phyloP scores from a whole-genome alignment of 2,888 invertebrate genomes.

The Eilema sororculum region DNA sequence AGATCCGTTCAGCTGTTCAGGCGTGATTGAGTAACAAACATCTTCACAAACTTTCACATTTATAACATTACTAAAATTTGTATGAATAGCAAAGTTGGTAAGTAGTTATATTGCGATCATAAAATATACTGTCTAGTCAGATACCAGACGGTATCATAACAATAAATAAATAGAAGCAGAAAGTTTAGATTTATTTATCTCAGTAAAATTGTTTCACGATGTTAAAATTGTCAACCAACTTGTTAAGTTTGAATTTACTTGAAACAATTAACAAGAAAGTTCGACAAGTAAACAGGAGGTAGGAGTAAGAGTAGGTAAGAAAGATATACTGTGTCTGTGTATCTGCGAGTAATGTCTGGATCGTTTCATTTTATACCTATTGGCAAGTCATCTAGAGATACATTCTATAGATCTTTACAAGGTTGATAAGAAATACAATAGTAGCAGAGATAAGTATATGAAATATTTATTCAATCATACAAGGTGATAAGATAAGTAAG shows the following conservation, averaged over 20 bases:
- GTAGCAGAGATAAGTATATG: no score
- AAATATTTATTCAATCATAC: no score
- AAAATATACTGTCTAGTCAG: conserved; percentile 16
- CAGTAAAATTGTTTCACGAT: conserved; percentile 4
- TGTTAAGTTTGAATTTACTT: conserved; percentile 16
- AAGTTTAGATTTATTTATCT: conserved; percentile 13
- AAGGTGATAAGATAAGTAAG: no score
- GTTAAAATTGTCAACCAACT: conserved; percentile 9
- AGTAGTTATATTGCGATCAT: conserved; percentile 3
- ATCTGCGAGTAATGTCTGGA: background rate
- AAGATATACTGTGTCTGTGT: background rate
- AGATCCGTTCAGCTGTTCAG: background rate
- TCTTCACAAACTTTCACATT: background rate
- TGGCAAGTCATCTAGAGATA: background rate
- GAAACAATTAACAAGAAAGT: conserved; percentile 4
- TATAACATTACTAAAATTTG: background rate
- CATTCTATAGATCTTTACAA: background rate
- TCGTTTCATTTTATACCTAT: background rate
- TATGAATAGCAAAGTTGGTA: conserved; percentile 11
- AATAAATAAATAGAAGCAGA: conserved; percentile 12
- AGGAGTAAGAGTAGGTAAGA: background rate
- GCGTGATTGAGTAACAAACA: background rate
- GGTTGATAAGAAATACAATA: background rate
- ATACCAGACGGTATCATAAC: conserved; percentile 19
- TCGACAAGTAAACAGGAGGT: background rate